Base-by-base conservation (phyloP, 1,140 invertebrate genomes). In the Archegozetes longisetosus region DNA sequence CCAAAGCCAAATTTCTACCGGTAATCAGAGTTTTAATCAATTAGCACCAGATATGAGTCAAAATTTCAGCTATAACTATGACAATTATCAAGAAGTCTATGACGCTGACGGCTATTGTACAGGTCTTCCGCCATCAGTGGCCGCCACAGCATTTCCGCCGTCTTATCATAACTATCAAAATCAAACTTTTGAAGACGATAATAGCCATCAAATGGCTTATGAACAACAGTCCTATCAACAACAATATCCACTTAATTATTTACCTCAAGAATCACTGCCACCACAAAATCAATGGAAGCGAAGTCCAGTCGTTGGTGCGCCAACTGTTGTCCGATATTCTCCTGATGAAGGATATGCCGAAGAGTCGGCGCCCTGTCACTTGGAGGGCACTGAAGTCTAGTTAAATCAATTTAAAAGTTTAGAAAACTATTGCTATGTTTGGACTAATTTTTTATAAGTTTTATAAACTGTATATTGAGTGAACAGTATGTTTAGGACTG, bases 301-400 rank as follows among this genome's bases (percentile, higher is more conserved):
- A 23, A 20, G 13, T 27, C 57, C 3, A 51, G 49, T 58, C 3
- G 14, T 9, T 32, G 12, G 32, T 12, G n/a, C 4, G 27, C 50
- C 63, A 61, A 23, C 62, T 62, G 83, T 82, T 64, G 85, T 82
- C 62, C 79, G 85, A 66, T 87, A 85, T 70, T 85, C 85, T 1
- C 84, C 85, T 20, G 88, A 91, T 68, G 87, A 91, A 71, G 85
- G 86, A 20, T 91, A 88, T 68, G 87, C 89, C 70, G 68, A 69
- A 55, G 88, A 91, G 74, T 86, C 58, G 86, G 48, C 51, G 14
- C 24, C 20, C 17, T 13, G 14, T 29, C 57, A 58, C 13, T 65
- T 70, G 61, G 88, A 86, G 70, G 87, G 86, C 48, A 90, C 87
- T 23, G 87, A 91, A 72, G 88, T 91, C 69, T 91, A 79, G 27